A percentile compares a stretch with the other conserved stretches of the same genome.
These are phyloP conservation scores for Papilio gigon DNA, from an alignment of 2,888 invertebrate species.

Conservation along the genomic window DNA sequence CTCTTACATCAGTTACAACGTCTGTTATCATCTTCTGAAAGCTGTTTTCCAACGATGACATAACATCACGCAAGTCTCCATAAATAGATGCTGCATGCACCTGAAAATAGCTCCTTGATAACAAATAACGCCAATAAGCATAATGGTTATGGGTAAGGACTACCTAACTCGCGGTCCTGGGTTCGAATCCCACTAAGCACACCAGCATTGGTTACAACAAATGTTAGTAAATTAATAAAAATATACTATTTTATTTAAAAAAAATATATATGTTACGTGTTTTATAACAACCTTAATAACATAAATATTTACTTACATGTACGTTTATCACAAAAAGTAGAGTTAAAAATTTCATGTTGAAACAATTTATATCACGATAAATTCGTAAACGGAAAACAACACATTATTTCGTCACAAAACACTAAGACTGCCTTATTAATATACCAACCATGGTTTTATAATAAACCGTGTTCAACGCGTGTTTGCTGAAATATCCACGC, in stretches of 20 bases:
- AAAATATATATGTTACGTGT: too few relatives aligned
- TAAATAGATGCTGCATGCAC: conserved; percentile 61
- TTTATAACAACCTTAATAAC: not conserved
- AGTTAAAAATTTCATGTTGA: conserved; percentile 45
- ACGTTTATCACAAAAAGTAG: conserved; percentile 44
- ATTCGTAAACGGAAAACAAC: conserved; percentile 1
- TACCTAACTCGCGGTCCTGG: too few relatives aligned
- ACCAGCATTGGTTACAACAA: too few relatives aligned
- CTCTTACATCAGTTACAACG: conserved; percentile 66
- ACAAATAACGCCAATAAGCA: too few relatives aligned
- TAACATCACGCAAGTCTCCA: conserved; percentile 59
- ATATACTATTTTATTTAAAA: too few relatives aligned
- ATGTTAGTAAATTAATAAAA: too few relatives aligned
- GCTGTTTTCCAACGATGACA: conserved; percentile 60
- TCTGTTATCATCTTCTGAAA: conserved; percentile 66
- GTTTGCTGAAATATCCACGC: conserved; percentile 55
- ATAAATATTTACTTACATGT: conserved; percentile 18
- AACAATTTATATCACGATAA: not conserved
- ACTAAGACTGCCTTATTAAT: conserved; percentile 15
- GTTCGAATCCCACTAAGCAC: too few relatives aligned
- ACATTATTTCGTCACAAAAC: not conserved
- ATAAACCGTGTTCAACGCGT: conserved; percentile 49
- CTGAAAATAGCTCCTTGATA: conserved; percentile 55
- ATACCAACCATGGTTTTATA: not conserved
- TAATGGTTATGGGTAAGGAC: too few relatives aligned